These are phyloP conservation scores for Ophioninae sp. DNA, from an alignment of 2,888 invertebrate species.

Conservation along the genomic window DNA sequence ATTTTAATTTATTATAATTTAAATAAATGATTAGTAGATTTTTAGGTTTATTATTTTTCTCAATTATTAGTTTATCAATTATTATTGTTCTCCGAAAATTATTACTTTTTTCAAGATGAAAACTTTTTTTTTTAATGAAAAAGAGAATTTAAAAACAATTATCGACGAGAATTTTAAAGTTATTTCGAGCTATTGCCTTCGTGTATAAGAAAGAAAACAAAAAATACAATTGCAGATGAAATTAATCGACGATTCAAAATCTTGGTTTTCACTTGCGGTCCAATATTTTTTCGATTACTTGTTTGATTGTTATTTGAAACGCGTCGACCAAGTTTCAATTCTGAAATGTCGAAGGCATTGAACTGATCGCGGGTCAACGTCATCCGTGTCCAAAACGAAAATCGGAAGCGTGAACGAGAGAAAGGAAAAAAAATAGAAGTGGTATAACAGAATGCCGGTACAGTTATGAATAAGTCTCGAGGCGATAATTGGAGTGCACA, in stretches of 20 bases:
- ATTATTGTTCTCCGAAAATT: too few relatives aligned
- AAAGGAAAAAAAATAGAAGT: neutral
- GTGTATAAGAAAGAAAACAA: neutral
- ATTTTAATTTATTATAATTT: too few relatives aligned
- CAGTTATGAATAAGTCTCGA: slow-evolving; percentile 59
- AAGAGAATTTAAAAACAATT: neutral
- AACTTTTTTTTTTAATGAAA: neutral
- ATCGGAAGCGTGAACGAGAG: neutral
- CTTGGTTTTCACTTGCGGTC: neutral
- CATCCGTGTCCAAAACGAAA: neutral
- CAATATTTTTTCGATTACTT: neutral
- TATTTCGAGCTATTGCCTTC: neutral
- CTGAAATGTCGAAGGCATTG: slow-evolving; percentile 41
- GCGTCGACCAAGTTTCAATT: slow-evolving; percentile 13
- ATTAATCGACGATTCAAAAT: neutral
- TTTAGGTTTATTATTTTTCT: too few relatives aligned
- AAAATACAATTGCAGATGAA: neutral
- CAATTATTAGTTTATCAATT: too few relatives aligned
- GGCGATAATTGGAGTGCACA: slow-evolving; percentile 68
- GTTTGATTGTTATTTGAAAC: neutral
- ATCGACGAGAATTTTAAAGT: neutral
- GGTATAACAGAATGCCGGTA: slow-evolving; percentile 19
- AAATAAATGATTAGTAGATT: too few relatives aligned
- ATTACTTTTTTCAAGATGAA: neutral
- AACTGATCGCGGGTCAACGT: slow-evolving; percentile 41